Evolutionary conservation across 2,888 invertebrate species (phyloP).

Genomic region (Andrena dorsata): DNA sequence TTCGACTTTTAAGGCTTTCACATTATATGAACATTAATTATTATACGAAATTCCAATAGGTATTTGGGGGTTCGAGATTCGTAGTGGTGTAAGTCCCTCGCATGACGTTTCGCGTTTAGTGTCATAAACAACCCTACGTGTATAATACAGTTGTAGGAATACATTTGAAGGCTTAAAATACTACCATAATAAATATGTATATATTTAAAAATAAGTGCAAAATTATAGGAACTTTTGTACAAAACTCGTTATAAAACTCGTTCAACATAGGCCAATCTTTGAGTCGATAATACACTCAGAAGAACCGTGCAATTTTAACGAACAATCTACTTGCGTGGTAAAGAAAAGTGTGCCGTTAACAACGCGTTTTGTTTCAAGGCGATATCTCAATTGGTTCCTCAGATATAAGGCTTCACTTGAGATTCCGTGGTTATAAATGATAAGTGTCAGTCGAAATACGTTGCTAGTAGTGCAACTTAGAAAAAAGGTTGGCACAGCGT

Average conservation of each 20-base stretch:
- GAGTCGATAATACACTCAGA: not conserved
- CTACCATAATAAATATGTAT: no score
- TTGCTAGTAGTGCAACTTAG: not conserved
- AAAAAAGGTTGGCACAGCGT: not conserved
- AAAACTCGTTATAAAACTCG: not conserved
- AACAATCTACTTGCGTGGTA: not conserved
- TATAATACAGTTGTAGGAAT: not conserved
- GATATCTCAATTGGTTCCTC: constrained; percentile 4
- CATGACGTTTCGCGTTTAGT: no score
- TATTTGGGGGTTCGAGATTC: not conserved
- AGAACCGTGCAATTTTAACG: not conserved
- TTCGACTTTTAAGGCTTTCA: not conserved
- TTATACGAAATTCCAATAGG: not conserved
- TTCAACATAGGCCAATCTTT: not conserved
- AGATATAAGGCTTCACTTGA: not conserved
- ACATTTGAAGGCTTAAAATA: not conserved
- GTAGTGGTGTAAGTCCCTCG: no score
- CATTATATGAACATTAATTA: not conserved
- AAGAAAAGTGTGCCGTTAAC: not conserved
- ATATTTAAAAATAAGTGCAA: no score
- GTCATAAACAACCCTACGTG: no score
- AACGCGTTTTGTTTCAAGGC: constrained; percentile 6
- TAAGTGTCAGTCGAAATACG: constrained; percentile 8
- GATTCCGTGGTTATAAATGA: not conserved
- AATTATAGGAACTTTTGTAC: not conserved